Evolutionary conservation across 1,140 invertebrate species (phyloP).

Genomic region (Thrips palmi): DNA sequence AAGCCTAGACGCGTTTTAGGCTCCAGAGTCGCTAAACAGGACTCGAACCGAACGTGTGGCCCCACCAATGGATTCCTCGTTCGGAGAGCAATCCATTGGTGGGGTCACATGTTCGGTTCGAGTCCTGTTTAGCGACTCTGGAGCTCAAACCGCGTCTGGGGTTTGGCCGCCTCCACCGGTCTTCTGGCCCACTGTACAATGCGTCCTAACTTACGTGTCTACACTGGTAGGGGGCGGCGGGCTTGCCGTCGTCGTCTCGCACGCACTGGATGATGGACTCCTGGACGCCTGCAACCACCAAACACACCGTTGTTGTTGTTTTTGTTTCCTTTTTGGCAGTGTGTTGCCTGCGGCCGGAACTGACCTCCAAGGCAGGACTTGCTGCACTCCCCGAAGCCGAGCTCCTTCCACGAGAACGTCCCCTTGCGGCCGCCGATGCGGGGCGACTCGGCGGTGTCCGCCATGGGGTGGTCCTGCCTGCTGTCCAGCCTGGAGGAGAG

Average conservation of each 20-base stretch:
- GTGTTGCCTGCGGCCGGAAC: neutral
- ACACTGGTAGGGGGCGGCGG: conserved; percentile 62
- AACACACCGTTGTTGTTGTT: neutral
- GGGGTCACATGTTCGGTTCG: no score
- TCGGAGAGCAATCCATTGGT: no score
- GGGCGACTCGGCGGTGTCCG: conserved; percentile 28
- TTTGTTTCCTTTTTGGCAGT: neutral
- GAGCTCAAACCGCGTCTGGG: no score
- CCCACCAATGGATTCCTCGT: no score
- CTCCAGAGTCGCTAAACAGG: no score
- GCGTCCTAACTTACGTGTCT: no score
- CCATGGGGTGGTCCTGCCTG: conserved; percentile 27
- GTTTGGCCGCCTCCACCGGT: no score
- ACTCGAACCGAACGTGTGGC: no score
- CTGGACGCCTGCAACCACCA: conserved; percentile 37
- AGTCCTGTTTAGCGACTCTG: no score
- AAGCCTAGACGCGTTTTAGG: no score
- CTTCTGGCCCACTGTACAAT: no score
- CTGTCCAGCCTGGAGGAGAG: conserved; percentile 11
- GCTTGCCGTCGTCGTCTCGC: conserved; percentile 62
- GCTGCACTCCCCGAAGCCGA: conserved; percentile 78
- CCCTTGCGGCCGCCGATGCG: conserved; percentile 31
- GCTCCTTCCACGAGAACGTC: conserved; percentile 64
- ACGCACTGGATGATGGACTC: conserved; percentile 85
- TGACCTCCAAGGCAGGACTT: conserved; percentile 79